Conservation (phyloP, 1,140 invertebrate species). For the Psix sp. region DNA sequence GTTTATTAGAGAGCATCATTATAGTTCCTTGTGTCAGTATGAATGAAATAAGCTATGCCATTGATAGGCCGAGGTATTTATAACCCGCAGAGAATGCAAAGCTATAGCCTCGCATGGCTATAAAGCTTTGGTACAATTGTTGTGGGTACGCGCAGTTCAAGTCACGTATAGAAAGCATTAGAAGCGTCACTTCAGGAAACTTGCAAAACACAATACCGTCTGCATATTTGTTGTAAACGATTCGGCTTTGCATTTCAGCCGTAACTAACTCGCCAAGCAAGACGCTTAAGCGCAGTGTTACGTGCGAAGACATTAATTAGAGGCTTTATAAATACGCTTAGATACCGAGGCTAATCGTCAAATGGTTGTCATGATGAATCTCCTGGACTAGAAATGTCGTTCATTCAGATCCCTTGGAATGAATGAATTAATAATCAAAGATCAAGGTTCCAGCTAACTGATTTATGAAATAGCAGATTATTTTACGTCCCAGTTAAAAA, state of each 20-base stretch:
- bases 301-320: conserved; percentile 22
- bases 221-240: conserved; percentile 44
- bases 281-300: conserved; percentile 7
- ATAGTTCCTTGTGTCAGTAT: conserved; percentile 33
- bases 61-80: conserved; percentile 69
- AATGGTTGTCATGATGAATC: conserved; percentile 19
- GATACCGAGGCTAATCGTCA: not conserved
- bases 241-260: conserved; percentile 23
- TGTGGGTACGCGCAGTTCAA: conserved; percentile 42
- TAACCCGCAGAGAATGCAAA: conserved; percentile 60
- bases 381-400: not conserved
- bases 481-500: too few species aligned
- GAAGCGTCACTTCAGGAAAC: conserved; percentile 47
- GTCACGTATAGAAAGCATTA: conserved; percentile 47
- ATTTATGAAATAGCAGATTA: too few species aligned
- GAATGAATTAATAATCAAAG: too few species aligned
- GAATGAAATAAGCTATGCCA: conserved; percentile 66
- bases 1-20: conserved; percentile 41
- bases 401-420: too few species aligned
- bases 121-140: conserved; percentile 52
- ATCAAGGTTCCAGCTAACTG: too few species aligned
- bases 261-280: conserved; percentile 11
- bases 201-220: conserved; percentile 40
- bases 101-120: conserved; percentile 47
- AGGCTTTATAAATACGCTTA: conserved; percentile 13